Evolutionary conservation across 2,888 invertebrate species (phyloP).

Genomic region (Rhaphigaster nebulosa): DNA sequence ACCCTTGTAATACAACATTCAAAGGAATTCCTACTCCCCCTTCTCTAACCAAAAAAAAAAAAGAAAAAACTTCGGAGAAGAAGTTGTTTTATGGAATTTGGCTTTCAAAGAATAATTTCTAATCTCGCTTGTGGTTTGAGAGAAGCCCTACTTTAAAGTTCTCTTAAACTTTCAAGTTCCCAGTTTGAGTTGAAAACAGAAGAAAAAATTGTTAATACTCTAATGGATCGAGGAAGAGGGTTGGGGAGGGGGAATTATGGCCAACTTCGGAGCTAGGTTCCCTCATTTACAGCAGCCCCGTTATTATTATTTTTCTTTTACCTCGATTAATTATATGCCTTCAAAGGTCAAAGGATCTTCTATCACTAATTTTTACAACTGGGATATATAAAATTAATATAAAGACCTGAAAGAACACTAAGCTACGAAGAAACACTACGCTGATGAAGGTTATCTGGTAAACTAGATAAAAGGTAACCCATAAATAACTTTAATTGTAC

Average conservation of each 20-base stretch:
- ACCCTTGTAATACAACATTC: not conserved
- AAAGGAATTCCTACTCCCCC: not conserved
- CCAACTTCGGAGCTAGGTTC: not conserved
- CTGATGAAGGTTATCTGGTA: not conserved
- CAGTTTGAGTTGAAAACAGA: constrained; percentile 10
- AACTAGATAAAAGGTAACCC: not conserved
- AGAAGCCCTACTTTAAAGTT: constrained; percentile 23
- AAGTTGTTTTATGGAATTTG: constrained; percentile 9
- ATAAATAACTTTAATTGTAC: not conserved
- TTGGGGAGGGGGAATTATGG: not conserved
- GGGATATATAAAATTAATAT: not conserved
- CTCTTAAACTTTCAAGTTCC: constrained; percentile 10
- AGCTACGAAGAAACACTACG: not conserved
- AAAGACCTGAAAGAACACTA: not conserved
- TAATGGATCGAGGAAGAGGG: not conserved
- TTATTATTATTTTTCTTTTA: not conserved
- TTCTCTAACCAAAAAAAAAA: not conserved
- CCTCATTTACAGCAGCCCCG: not conserved
- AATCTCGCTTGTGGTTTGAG: constrained; percentile 11
- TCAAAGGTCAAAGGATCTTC: not conserved
- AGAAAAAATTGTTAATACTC: constrained; percentile 32
- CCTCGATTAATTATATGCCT: not conserved
- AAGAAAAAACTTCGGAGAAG: not conserved
- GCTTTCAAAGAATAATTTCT: constrained; percentile 18
- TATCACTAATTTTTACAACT: not conserved